Conservation (phyloP, 2,797 vertebrate species). For the Platalea minor region DNA sequence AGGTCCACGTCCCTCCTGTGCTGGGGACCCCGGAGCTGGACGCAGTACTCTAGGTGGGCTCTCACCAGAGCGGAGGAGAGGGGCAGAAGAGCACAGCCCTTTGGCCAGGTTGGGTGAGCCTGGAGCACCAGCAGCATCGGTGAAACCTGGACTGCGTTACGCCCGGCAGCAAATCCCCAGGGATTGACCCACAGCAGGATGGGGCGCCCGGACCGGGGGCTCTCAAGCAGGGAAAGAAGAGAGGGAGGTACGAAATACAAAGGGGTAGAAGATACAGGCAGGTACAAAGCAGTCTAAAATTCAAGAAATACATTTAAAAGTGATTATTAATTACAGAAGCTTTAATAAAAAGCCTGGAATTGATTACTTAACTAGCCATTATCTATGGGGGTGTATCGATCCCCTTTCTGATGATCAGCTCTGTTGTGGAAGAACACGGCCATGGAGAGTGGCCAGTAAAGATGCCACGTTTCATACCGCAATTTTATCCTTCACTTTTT, state of each 20-base stretch:
- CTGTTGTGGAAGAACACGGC: background rate
- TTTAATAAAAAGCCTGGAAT: background rate
- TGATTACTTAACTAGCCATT: background rate
- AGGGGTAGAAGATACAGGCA: background rate
- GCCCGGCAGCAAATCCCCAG: background rate
- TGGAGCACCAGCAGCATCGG: background rate
- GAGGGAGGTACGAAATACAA: background rate
- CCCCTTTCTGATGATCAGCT: background rate
- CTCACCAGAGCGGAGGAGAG: background rate
- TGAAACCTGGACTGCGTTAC: background rate
- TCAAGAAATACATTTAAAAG: background rate
- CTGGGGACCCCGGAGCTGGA: background rate
- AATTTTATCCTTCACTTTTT: fast-evolving
- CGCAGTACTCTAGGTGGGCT: background rate
- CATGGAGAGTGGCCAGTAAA: background rate
- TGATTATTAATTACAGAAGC: background rate
- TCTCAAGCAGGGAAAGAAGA: background rate
- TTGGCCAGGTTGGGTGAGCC: background rate
- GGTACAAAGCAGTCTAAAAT: background rate
- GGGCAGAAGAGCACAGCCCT: background rate
- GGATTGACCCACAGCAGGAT: background rate
- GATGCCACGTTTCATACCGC: background rate
- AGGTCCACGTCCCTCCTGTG: background rate
- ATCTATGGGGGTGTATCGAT: background rate
- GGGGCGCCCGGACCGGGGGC: fast-evolving